Conservation (phyloP, 2,888 invertebrate genomes). For the Muschampia plurimacula region DNA sequence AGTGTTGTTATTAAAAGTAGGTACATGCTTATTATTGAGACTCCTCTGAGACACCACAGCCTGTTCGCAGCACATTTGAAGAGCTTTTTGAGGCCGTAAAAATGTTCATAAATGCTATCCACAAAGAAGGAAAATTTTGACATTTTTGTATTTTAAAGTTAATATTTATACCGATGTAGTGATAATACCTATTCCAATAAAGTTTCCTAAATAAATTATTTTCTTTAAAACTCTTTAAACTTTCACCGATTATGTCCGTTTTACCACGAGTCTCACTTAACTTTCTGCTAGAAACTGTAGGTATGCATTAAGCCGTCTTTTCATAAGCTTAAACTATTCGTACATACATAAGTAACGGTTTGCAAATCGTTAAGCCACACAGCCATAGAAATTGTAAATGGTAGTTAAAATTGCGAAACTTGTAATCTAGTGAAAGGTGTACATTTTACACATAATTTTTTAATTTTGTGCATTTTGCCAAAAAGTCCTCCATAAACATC, state of each 20-base stretch:
- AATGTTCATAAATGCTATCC: no score
- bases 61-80: not conserved
- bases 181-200: no score
- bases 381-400: not conserved
- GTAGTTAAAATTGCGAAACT: conserved; percentile 36
- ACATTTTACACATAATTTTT: not conserved
- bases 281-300: not conserved
- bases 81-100: not conserved
- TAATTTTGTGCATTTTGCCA: not conserved
- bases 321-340: not conserved
- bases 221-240: not conserved
- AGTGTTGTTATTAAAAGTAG: no score
- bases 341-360: not conserved
- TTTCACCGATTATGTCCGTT: no score
- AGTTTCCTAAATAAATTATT: no score
- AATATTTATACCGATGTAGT: not conserved
- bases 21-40: not conserved
- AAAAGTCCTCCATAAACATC: no score
- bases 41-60: not conserved
- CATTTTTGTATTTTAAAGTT: no score
- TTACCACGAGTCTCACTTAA: not conserved
- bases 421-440: conserved; percentile 30
- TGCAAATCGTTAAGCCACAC: conserved; percentile 8
- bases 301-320: not conserved
- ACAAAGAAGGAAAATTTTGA: no score